Evolutionary conservation across 2,888 invertebrate species (phyloP).

Genomic region (Scaptomyza flava): DNA sequence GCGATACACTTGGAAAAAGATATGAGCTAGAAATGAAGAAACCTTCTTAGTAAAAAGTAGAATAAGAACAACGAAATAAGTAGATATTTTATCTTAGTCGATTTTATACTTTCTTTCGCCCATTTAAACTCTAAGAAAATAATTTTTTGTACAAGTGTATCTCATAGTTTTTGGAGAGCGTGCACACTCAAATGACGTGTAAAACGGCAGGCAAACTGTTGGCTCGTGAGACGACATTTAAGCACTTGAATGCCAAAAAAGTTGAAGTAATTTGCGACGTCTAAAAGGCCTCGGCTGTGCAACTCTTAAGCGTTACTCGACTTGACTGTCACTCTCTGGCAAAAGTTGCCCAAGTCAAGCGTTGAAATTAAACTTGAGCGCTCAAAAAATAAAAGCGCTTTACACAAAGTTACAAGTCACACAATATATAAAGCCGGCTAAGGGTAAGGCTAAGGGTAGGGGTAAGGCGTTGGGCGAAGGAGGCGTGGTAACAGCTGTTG

Average conservation of each 20-base stretch:
- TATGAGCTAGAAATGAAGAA: not conserved
- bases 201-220: constrained; percentile 44
- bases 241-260: constrained; percentile 75
- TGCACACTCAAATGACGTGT: constrained; percentile 62
- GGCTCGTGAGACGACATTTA: constrained; percentile 76
- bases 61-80: no score
- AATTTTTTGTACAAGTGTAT: not conserved
- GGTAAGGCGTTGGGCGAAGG: not conserved
- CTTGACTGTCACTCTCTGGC: constrained; percentile 41
- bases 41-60: no score
- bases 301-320: constrained; percentile 18
- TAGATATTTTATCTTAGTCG: no score
- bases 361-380: constrained; percentile 75
- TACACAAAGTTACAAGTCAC: constrained; percentile 73
- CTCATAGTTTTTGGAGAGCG: constrained; percentile 36
- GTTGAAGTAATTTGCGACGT: constrained; percentile 68
- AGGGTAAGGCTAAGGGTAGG: not conserved
- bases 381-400: constrained; percentile 47
- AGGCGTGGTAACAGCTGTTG: constrained; percentile 31
- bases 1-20: constrained; percentile 12
- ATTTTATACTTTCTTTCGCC: no score
- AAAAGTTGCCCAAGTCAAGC: constrained; percentile 74
- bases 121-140: no score
- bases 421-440: constrained; percentile 41
- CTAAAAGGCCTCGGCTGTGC: constrained; percentile 57